These are phyloP conservation scores for Epsilonema sp. DNA, from an alignment of 2,888 invertebrate species.

Conservation along the genomic window DNA sequence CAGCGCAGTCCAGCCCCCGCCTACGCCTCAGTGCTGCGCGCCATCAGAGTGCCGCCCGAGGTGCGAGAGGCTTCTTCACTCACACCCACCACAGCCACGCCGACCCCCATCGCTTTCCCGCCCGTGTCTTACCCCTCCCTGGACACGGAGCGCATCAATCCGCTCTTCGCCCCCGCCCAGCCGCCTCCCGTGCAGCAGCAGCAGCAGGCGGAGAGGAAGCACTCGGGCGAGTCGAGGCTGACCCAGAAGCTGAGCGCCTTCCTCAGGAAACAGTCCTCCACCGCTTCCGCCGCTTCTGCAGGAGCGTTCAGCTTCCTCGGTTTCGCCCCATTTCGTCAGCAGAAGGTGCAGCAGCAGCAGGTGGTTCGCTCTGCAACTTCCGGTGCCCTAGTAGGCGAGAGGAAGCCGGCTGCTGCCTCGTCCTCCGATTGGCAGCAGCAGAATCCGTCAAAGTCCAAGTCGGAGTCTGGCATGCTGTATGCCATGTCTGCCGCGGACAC, in stretches of 20 bases:
- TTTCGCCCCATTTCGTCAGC: neutral
- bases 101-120: neutral
- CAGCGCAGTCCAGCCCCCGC: neutral
- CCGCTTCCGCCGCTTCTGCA: neutral
- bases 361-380: too few relatives aligned
- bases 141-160: neutral
- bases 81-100: neutral
- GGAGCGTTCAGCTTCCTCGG: neutral
- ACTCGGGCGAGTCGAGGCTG: neutral
- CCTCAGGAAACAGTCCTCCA: neutral
- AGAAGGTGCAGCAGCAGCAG: neutral
- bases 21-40: neutral
- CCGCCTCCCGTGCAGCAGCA: neutral
- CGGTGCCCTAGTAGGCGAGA: neutral
- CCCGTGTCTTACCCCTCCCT: neutral
- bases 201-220: neutral
- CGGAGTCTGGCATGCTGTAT: conserved; percentile 9
- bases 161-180: neutral
- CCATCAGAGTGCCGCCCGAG: conserved; percentile 11
- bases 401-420: too few relatives aligned
- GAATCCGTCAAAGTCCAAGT: conserved; percentile 3
- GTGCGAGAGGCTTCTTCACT: conserved; percentile 13
- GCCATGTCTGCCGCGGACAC: neutral
- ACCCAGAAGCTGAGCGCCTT: neutral
- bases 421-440: too few relatives aligned